Conservation (phyloP, 2,888 invertebrate species). For the Leucoma salicis region DNA sequence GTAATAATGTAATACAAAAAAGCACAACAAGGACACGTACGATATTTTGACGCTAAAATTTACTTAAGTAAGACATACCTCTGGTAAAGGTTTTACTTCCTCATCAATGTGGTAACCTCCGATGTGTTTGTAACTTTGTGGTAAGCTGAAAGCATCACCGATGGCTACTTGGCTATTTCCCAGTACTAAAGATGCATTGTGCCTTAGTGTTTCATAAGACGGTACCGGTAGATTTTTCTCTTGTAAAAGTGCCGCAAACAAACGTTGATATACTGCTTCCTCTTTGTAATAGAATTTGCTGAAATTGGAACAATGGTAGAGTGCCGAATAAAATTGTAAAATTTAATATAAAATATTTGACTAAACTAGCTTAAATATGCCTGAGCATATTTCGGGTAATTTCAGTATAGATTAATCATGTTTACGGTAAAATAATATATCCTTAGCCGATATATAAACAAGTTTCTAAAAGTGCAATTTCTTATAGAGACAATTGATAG, state of each 20-base stretch:
- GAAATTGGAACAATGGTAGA: neutral
- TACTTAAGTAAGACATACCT: slow-evolving; percentile 23
- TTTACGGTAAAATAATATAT: no score
- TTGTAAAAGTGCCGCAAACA: slow-evolving; percentile 23
- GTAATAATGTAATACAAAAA: no score
- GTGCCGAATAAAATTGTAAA: neutral
- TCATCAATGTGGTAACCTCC: slow-evolving; percentile 42
- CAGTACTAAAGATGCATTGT: slow-evolving; percentile 29
- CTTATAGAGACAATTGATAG: no score
- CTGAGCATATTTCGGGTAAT: no score
- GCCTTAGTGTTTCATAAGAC: slow-evolving; percentile 19
- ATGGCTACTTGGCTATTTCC: slow-evolving; percentile 23
- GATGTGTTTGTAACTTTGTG: slow-evolving; percentile 29
- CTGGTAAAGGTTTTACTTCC: slow-evolving; percentile 33
- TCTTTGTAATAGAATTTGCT: slow-evolving; percentile 15
- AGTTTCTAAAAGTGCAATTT: no score
- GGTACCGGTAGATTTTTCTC: slow-evolving; percentile 28
- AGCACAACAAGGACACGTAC: no score
- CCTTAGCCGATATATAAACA: no score
- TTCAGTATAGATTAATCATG: no score
- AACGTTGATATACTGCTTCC: slow-evolving; percentile 13
- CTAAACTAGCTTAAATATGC: no score
- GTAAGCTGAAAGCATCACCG: slow-evolving; percentile 19
- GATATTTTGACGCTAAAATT: no score
- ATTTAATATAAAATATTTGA: no score